These are phyloP conservation scores for Elaphurus davidianus DNA, from an alignment of 2,113 vertebrate species.

Conservation along the genomic window DNA sequence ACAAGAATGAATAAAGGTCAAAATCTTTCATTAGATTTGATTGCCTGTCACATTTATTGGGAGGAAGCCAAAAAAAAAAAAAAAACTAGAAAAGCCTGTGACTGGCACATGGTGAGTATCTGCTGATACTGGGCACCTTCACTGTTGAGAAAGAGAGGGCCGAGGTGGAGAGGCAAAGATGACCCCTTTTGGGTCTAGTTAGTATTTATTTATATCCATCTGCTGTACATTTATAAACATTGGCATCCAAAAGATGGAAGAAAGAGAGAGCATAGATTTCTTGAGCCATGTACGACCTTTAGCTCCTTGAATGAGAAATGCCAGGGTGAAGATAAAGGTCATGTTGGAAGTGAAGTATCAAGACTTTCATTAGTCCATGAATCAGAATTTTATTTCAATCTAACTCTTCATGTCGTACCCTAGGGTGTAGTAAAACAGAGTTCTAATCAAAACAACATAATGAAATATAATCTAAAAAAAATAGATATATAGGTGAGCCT, in stretches of 20 bases:
- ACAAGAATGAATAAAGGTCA: conserved; percentile 15
- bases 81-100: background rate
- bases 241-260: background rate
- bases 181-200: conserved; percentile 11
- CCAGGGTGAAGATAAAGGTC: conserved; percentile 61
- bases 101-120: background rate
- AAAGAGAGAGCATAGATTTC: background rate
- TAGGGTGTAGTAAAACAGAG: conserved; percentile 9
- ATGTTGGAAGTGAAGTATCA: conserved; percentile 5
- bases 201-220: background rate
- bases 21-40: background rate
- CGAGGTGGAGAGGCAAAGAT: conserved; percentile 2
- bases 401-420: background rate
- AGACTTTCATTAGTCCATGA: conserved; percentile 48
- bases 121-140: background rate
- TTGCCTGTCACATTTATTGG: background rate
- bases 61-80: background rate
- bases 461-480: conserved; percentile 55
- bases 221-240: background rate
- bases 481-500: conserved; percentile 55
- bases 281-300: conserved; percentile 30
- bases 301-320: conserved; percentile 40
- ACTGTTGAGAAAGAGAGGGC: background rate
- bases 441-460: conserved; percentile 61
- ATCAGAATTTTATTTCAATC: conserved; percentile 60